phyloP scores from a whole-genome alignment of 2,113 vertebrate species.

The Zeus faber region DNA sequence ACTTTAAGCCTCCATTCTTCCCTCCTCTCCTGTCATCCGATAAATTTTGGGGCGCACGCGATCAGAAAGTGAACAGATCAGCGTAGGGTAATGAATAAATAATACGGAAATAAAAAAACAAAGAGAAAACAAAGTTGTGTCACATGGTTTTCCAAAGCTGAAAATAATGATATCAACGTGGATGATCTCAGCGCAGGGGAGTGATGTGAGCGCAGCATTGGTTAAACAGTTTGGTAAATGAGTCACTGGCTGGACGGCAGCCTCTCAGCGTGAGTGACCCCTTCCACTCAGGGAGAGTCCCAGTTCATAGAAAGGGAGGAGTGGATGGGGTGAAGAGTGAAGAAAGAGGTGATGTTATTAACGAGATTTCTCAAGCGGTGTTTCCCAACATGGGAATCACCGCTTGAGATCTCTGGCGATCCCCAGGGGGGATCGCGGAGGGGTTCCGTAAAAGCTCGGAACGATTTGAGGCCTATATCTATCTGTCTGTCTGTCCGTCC shows the following conservation, averaged over 20 bases:
- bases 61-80: slow-evolving; percentile 41
- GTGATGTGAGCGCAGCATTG: too few species aligned
- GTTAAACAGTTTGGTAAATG: too few species aligned
- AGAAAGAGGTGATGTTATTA: too few species aligned
- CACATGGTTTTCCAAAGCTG: slow-evolving; percentile 24
- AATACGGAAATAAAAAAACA: too few species aligned
- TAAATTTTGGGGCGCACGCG: slow-evolving; percentile 31
- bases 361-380: too few species aligned
- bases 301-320: not conserved
- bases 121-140: slow-evolving; percentile 20
- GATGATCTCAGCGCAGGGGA: slow-evolving; percentile 16
- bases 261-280: slow-evolving; percentile 4
- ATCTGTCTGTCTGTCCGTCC: too few species aligned
- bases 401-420: too few species aligned
- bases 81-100: slow-evolving; percentile 11
- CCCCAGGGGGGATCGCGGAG: too few species aligned
- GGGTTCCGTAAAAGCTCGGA: too few species aligned
- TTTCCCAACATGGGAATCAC: too few species aligned
- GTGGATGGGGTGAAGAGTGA: not conserved
- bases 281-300: not conserved
- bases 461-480: too few species aligned
- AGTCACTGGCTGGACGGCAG: slow-evolving; percentile 39
- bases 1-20: too few species aligned
- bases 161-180: slow-evolving; percentile 38
- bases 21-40: slow-evolving; percentile 27